These are phyloP conservation scores for Etheostoma perlongum DNA, from an alignment of 2,797 vertebrate genomes.

Conservation along the genomic window DNA sequence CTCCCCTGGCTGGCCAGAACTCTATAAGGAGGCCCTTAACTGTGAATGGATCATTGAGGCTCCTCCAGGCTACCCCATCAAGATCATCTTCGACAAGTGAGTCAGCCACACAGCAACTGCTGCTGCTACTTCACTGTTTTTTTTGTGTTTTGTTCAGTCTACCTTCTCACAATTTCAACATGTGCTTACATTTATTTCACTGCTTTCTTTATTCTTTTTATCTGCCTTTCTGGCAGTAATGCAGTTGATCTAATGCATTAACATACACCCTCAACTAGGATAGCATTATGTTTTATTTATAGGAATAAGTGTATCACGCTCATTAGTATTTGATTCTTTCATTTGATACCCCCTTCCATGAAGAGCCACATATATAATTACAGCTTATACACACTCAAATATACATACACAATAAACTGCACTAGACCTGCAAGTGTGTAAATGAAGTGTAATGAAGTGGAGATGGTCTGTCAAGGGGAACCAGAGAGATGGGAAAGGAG, in stretches of 20 bases:
- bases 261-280: conserved; percentile 12
- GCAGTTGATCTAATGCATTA: conserved; percentile 31
- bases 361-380: conserved; percentile 26
- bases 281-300: conserved; percentile 60
- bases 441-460: conserved; percentile 19
- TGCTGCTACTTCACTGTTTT: background rate
- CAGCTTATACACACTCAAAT: background rate
- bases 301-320: conserved; percentile 9
- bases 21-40: conserved; percentile 98
- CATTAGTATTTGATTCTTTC: conserved; percentile 51
- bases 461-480: conserved; percentile 45
- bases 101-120: conserved; percentile 45
- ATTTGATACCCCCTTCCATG: conserved; percentile 29
- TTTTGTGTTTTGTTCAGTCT: background rate
- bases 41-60: conserved; percentile 99
- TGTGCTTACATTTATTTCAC: conserved; percentile 4
- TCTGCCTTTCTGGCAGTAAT: background rate
- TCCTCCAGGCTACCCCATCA: conserved; percentile 97
- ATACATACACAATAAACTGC: background rate
- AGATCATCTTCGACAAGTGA: conserved; percentile 99
- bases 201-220: conserved; percentile 7
- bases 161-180: conserved; percentile 1
- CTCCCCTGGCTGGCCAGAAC: conserved; percentile 98
- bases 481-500: conserved; percentile 25
- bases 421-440: background rate